Evolutionary conservation across 2,797 vertebrate species (phyloP).

Genomic region (Pristis pectinata): DNA sequence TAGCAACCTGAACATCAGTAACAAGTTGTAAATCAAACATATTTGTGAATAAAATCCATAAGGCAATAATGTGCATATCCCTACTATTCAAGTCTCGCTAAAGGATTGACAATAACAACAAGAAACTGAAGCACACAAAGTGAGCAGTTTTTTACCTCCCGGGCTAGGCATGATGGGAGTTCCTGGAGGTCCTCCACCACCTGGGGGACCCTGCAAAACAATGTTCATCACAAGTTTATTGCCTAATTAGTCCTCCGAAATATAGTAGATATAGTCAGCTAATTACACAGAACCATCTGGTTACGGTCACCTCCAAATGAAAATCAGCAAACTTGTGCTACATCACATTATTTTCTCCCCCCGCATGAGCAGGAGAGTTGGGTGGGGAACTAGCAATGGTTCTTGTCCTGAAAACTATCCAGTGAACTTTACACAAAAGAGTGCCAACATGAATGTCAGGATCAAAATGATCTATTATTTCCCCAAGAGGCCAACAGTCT

Average conservation of each 20-base stretch:
- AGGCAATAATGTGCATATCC: background rate
- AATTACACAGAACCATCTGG: slow-evolving; percentile 1
- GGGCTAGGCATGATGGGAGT: slow-evolving; percentile 98
- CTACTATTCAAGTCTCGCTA: no score
- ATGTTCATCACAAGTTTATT: slow-evolving; percentile 28
- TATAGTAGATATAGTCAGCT: background rate
- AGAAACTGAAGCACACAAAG: background rate
- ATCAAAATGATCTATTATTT: background rate
- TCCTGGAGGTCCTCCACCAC: slow-evolving; percentile 89
- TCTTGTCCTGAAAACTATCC: background rate
- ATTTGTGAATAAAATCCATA: background rate
- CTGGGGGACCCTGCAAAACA: slow-evolving; percentile 78
- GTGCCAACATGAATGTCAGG: background rate
- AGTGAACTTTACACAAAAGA: background rate
- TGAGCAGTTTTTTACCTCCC: slow-evolving; percentile 66
- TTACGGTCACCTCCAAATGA: background rate
- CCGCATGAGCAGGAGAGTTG: no score
- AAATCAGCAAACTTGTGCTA: slow-evolving; percentile 13
- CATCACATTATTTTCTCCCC: background rate
- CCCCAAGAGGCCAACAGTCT: background rate
- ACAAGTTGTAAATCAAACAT: background rate
- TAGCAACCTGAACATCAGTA: background rate
- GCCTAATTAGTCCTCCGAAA: background rate
- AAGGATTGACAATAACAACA: background rate
- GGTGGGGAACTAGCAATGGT: background rate